Percentiles rank a stretch among this genome's conserved stretches.
Conservation (phyloP, 2,888 invertebrate genomes). For the Mythimna impura region DNA sequence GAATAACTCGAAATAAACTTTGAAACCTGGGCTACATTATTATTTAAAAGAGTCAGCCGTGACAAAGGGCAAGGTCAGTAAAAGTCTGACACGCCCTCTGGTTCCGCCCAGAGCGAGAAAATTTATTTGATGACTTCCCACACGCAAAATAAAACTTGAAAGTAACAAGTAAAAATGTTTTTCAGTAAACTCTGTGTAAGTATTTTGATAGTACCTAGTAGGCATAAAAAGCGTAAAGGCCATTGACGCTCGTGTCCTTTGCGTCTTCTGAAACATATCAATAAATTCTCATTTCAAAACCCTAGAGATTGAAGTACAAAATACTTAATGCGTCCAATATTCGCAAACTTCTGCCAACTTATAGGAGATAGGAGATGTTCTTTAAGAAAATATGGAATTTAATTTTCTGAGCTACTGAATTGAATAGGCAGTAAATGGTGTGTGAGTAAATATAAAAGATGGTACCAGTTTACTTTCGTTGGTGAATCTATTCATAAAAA, state of each 20-base stretch:
- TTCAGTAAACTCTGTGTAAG: too few species aligned
- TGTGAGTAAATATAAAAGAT: neutral
- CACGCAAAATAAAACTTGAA: neutral
- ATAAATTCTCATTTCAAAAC: constrained; percentile 25
- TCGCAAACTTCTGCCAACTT: neutral
- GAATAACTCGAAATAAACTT: too few species aligned
- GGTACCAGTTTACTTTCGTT: neutral
- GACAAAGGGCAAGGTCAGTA: too few species aligned
- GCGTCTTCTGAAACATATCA: neutral
- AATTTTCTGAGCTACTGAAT: neutral
- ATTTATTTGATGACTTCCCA: too few species aligned
- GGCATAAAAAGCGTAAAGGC: neutral
- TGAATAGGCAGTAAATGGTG: neutral
- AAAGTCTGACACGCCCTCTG: too few species aligned
- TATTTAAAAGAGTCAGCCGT: too few species aligned
- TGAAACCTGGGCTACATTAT: too few species aligned
- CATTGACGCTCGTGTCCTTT: neutral
- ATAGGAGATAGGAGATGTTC: neutral
- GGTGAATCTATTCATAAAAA: neutral
- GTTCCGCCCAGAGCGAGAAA: too few species aligned
- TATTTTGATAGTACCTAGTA: neutral
- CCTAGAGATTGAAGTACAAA: neutral
- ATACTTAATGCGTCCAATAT: constrained; percentile 3
- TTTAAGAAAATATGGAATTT: neutral
- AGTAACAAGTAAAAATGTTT: neutral